These are phyloP conservation scores for Embiotoca jacksoni DNA, from an alignment of 2,113 vertebrate species.

Conservation along the genomic window DNA sequence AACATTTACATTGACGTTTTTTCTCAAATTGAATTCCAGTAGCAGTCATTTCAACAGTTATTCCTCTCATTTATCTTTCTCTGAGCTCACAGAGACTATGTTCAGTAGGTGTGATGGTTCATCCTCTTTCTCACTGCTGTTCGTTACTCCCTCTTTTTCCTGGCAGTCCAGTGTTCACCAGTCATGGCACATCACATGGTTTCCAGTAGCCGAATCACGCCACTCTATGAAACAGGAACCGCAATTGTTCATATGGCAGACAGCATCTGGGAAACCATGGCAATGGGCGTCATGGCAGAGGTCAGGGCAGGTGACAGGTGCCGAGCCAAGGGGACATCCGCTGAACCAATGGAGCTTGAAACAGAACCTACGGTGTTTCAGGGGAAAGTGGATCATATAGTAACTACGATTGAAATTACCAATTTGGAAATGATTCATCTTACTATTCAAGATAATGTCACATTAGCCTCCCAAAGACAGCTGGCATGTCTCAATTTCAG, in stretches of 20 bases:
- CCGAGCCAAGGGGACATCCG: constrained; percentile 68
- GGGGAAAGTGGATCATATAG: constrained; percentile 9
- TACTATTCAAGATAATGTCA: not conserved
- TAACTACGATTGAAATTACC: not conserved
- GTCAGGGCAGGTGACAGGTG: constrained; percentile 68
- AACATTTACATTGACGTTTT: no score
- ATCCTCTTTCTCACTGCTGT: not conserved
- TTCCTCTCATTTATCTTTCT: not conserved
- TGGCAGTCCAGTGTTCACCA: constrained; percentile 51
- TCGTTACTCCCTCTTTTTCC: constrained; percentile 10
- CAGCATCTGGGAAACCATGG: constrained; percentile 47
- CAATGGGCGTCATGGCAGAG: constrained; percentile 64
- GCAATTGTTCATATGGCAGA: constrained; percentile 64
- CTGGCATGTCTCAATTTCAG: not conserved
- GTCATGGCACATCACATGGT: constrained; percentile 64
- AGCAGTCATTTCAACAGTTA: constrained; percentile 2
- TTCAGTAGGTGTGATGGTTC: not conserved
- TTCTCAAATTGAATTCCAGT: not conserved
- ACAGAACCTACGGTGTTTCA: constrained; percentile 60
- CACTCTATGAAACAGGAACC: constrained; percentile 76
- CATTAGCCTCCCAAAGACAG: not conserved
- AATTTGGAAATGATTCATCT: not conserved
- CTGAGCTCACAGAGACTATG: not conserved
- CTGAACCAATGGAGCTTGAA: constrained; percentile 75
- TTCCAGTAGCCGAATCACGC: constrained; percentile 53